Base-by-base conservation (phyloP, 2,797 vertebrate species). In the Phalloptychus januarius region DNA sequence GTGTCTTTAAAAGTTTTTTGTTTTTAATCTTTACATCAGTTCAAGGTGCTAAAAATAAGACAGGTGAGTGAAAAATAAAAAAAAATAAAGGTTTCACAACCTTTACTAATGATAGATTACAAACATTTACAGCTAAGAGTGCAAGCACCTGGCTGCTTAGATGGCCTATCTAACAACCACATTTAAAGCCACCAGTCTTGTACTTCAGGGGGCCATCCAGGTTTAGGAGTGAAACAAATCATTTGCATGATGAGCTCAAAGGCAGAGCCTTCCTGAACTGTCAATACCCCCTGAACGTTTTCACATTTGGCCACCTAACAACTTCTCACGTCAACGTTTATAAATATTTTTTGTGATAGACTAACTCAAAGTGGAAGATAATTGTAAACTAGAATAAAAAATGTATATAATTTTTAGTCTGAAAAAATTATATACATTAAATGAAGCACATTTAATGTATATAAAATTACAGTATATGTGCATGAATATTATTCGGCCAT, bases 31-130 rank as follows among this genome's bases (percentile, higher is more conserved):
- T 90, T 83, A 74, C 80, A 81, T 83, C 85, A 85, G 89, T 92
- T 89, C 83, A 81, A 84, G 89, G 90, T 92, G 92, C 91, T 87
- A 91, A 94, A 93, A 94, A 93, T 91, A 94, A 92, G 80, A 10
- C 1, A 83, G 76, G 79, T 82, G 86, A 91, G 87, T 88, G 88
- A 92, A 89, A 89, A 94, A 94, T 89, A 56, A 56, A 56, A 25
- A 52, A 52, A 54, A 91, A 85, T 82, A 87, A 91, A 94, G 79
- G 83, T 90, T 84, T 91, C 76, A 79, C 77, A 90, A 84, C 83
- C 79, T 86, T 79, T 81, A 71, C 84, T 90, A 92, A 89, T 92
- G 91, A 94, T 84, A 84, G 88, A 74, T 92, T 89, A 93, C 85
- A 72, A 87, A 83, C 88, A 84, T 85, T 69, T 11, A 42, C 38